These are phyloP conservation scores for Chelonia mydas DNA, from an alignment of 2,797 vertebrate species.

Conservation along the genomic window DNA sequence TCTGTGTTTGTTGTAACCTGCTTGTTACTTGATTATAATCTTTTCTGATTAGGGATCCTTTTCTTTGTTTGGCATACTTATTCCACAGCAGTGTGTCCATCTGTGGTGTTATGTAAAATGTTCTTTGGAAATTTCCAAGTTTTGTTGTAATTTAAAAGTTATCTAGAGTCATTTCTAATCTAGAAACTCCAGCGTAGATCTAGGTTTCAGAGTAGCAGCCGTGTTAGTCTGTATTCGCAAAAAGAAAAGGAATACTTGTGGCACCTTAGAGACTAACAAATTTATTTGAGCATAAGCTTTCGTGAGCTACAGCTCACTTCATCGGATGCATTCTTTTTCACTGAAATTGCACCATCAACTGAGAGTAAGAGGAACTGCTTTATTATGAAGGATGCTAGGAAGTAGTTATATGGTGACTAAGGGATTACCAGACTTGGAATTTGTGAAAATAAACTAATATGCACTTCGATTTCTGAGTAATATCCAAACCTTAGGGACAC, in stretches of 20 bases:
- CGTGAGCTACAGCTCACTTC: no score
- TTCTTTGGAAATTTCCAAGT: background rate
- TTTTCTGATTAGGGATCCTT: background rate
- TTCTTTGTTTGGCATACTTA: background rate
- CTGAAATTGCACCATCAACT: background rate
- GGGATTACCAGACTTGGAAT: background rate
- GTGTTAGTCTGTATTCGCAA: no score
- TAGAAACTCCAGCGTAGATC: background rate
- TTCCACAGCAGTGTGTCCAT: background rate
- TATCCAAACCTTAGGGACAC: background rate
- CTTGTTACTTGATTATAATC: background rate
- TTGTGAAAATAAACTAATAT: constrained; percentile 15
- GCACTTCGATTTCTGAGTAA: background rate
- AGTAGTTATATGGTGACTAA: rapidly evolving
- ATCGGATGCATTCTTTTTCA: background rate
- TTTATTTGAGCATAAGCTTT: no score
- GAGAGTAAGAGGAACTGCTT: background rate
- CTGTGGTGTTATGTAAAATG: background rate
- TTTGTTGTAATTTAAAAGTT: background rate
- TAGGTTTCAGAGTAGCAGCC: background rate
- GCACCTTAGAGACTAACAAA: no score
- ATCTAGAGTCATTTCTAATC: background rate
- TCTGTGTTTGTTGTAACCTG: background rate
- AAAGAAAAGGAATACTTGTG: no score
- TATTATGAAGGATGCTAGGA: background rate